Evolutionary conservation across 2,888 invertebrate species (phyloP).

Genomic region (Epinotia demarniana): DNA sequence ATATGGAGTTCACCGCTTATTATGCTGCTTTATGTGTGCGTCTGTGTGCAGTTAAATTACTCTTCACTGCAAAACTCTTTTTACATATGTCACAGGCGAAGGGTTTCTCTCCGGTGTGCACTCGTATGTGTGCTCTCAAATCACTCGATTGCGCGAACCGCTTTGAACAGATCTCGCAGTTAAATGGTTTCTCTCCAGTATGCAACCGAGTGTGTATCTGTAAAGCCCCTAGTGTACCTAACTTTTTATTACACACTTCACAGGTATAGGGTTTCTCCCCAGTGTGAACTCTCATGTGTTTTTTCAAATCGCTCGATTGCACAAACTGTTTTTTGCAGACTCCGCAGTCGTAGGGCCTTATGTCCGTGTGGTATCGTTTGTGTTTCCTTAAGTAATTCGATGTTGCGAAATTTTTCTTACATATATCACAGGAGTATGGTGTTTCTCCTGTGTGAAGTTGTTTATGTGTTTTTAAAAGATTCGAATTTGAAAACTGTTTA

Average conservation of each 20-base stretch:
- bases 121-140: neutral
- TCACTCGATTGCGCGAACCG: neutral
- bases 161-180: neutral
- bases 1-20: neutral
- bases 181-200: neutral
- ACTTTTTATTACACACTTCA: neutral
- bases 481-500: neutral
- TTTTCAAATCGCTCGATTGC: neutral
- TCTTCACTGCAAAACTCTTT: neutral
- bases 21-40: neutral
- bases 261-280: neutral
- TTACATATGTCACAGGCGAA: neutral
- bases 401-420: neutral
- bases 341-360: neutral
- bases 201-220: neutral
- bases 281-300: neutral
- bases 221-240: neutral
- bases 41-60: neutral
- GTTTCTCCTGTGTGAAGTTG: neutral
- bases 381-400: conserved; percentile 1
- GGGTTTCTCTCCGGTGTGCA: neutral
- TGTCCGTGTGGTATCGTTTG: neutral
- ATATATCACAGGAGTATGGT: neutral
- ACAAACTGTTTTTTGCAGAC: neutral
- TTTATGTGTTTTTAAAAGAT: neutral